Conservation (phyloP, 2,113 vertebrate genomes). For the Chunga burmeisteri region DNA sequence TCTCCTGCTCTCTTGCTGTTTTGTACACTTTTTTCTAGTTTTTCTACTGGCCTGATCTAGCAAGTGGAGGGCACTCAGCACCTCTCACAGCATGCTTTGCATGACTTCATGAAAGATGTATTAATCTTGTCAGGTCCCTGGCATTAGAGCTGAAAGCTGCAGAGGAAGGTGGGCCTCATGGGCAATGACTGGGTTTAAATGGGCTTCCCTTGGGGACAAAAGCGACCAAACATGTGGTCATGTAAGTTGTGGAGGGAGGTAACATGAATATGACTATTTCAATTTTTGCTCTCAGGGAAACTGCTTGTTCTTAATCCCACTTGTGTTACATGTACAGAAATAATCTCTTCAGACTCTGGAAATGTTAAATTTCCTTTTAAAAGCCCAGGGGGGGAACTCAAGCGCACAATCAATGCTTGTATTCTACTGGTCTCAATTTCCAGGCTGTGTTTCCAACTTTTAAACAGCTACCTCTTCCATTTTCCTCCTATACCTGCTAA, state of each 20-base stretch:
- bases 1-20: background rate
- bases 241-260: background rate
- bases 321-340: conserved; percentile 6
- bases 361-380: conserved; percentile 57
- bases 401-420: background rate
- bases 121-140: background rate
- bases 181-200: background rate
- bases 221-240: background rate
- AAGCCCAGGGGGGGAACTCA: background rate
- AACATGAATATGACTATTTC: background rate
- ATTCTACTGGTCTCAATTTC: background rate
- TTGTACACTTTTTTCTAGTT: background rate
- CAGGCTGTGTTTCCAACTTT: background rate
- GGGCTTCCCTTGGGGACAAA: background rate
- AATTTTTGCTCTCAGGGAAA: background rate
- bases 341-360: conserved; percentile 38
- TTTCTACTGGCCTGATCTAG: background rate
- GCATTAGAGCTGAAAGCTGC: background rate
- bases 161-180: background rate
- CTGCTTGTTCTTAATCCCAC: background rate
- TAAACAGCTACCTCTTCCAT: background rate
- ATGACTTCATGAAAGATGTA: background rate
- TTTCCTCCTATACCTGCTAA: background rate
- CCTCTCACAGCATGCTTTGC: background rate
- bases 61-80: background rate